Evolutionary conservation across 2,113 vertebrate species (phyloP).

Genomic region (Colossoma macropomum): DNA sequence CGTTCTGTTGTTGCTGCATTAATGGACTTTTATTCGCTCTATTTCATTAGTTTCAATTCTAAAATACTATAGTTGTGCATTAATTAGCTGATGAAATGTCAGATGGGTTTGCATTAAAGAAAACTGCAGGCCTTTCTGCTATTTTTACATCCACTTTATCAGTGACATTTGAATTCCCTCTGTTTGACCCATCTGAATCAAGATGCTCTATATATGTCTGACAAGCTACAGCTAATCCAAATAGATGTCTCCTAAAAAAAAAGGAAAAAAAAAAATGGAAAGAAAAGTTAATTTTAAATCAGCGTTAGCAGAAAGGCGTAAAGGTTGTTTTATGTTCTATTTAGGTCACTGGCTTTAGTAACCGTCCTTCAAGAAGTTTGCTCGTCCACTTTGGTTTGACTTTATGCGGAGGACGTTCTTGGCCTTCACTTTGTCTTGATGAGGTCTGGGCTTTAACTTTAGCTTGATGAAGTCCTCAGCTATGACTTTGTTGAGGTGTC

Average conservation of each 20-base stretch:
- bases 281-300: background rate
- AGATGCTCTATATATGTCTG: slow-evolving; percentile 8
- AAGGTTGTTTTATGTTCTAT: slow-evolving; percentile 18
- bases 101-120: background rate
- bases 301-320: slow-evolving; percentile 19
- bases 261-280: too few species aligned
- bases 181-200: background rate
- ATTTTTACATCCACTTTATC: background rate
- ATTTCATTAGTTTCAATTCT: background rate
- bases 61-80: background rate
- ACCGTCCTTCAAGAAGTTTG: slow-evolving; percentile 24
- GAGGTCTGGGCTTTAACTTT: slow-evolving; percentile 54
- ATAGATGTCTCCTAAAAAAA: background rate
- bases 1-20: too few species aligned
- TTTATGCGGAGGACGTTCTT: slow-evolving; percentile 53
- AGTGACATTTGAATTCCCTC: slow-evolving; percentile 1
- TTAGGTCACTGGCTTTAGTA: slow-evolving; percentile 40
- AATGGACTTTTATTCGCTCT: background rate
- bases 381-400: slow-evolving; percentile 54
- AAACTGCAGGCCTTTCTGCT: background rate
- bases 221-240: slow-evolving; percentile 10
- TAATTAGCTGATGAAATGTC: background rate
- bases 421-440: slow-evolving; percentile 57
- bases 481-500: slow-evolving; percentile 65
- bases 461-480: slow-evolving; percentile 58